phyloP scores from a whole-genome alignment of 2,888 invertebrate genomes.

The Bhutanitis thaidina region DNA sequence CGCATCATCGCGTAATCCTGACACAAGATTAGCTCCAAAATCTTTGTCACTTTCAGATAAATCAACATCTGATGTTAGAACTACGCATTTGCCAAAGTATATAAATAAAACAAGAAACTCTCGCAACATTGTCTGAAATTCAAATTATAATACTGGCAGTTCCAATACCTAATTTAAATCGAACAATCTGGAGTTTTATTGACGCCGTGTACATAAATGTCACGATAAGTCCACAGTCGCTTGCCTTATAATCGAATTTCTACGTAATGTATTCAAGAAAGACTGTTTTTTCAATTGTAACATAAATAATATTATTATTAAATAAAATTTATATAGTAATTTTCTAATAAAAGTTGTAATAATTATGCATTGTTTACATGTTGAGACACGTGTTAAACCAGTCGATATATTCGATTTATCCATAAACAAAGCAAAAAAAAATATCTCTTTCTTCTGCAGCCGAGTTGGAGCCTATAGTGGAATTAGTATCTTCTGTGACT shows the following conservation, averaged over 20 bases:
- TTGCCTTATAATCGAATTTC: conserved; percentile 3
- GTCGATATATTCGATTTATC: too few relatives aligned
- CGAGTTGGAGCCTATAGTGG: too few relatives aligned
- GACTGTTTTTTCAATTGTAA: background rate
- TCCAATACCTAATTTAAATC: conserved; percentile 14
- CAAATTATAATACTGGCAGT: conserved; percentile 3
- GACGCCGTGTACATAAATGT: conserved; percentile 51
- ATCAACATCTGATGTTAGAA: background rate
- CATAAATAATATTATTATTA: background rate
- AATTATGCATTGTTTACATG: too few relatives aligned
- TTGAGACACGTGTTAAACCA: too few relatives aligned
- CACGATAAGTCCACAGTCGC: conserved; percentile 32
- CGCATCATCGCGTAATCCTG: conserved; percentile 47
- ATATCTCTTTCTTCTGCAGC: too few relatives aligned
- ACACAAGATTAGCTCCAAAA: conserved; percentile 39
- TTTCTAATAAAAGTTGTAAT: too few relatives aligned
- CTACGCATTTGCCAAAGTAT: conserved; percentile 2
- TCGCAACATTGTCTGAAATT: conserved; percentile 9
- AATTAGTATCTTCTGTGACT: too few relatives aligned
- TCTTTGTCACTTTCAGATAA: conserved; percentile 29
- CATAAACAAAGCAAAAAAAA: too few relatives aligned
- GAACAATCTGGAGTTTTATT: conserved; percentile 45
- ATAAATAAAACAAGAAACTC: conserved; percentile 5
- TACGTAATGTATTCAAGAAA: background rate
- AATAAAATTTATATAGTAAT: too few relatives aligned